Conservation (phyloP, 2,888 invertebrate genomes). For the Pocota personata region DNA sequence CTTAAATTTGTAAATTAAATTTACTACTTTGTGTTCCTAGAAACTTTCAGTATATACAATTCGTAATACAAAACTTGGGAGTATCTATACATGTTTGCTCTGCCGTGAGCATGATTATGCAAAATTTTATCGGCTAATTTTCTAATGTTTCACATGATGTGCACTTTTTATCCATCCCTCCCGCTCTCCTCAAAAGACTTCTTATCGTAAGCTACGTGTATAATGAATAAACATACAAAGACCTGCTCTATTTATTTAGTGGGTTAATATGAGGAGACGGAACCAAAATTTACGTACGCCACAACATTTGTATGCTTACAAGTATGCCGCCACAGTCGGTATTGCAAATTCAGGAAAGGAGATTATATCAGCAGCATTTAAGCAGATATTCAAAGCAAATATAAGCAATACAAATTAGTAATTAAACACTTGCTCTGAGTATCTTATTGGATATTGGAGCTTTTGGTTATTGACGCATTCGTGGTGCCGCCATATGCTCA, state of each 20-base stretch:
- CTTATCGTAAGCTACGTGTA: not conserved
- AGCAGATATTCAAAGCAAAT: not conserved
- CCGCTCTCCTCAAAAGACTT: not conserved
- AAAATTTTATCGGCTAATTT: constrained; percentile 11
- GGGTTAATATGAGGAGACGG: not conserved
- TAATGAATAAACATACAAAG: constrained; percentile 9
- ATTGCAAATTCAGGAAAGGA: not conserved
- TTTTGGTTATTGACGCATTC: constrained; percentile 10
- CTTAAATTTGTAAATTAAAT: not conserved
- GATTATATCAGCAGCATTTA: constrained; percentile 1
- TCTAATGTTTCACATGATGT: not conserved
- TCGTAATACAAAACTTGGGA: not conserved
- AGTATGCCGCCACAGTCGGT: not conserved
- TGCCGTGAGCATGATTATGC: constrained; percentile 3
- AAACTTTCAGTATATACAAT: not conserved
- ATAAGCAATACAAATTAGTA: not conserved
- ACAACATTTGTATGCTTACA: not conserved
- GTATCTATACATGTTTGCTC: not conserved
- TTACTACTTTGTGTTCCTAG: not conserved
- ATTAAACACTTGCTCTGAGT: not conserved
- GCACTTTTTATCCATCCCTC: not conserved
- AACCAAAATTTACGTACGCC: not conserved
- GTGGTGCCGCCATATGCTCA: constrained; percentile 4
- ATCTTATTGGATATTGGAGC: not conserved
- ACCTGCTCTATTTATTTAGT: not conserved